Base-by-base conservation (phyloP, 2,888 invertebrate species). In the Helicoverpa assulta region DNA sequence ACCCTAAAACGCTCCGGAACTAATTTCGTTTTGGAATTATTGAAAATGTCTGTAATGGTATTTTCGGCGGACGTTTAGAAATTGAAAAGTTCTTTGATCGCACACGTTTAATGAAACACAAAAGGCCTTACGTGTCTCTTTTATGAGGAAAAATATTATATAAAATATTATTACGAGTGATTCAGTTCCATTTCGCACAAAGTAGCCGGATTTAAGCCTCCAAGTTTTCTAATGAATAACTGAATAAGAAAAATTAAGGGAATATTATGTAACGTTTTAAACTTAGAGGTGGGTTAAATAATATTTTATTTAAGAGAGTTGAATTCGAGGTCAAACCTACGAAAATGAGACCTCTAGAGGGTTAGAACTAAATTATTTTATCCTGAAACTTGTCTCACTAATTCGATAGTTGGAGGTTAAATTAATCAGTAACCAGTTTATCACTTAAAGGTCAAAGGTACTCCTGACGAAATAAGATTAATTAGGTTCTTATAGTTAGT, bases 21-120 rank as follows among this genome's bases (percentile, higher is more conserved):
- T 85, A 83, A 87, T 87, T 87, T 80, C 79, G 76, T 78, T 82
- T 73, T 29, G 67, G 77, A 81, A 81, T 81, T 82, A 85, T 86
- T 84, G 83, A 81, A 83, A 84, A 82, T 77, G 83, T 76, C 76
- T 68, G 56, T 72, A 80, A 82, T 73, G 76, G 72, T 79, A 78
- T 81, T 77, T 84, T 73, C 63, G 52, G 58, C 65, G 73, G 77
- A 82, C 79, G 71, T 76, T 78, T 81, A 82, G 75, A 82, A 85
- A 84, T 81, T 84, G 73, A 66, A 79, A 81, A 84, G 71, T 71
- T 81, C 80, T 82, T 85, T 84, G 81, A 83, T 78, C 80, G 71
- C 65, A 81, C 67, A 81, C 71, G 73, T 78, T 81, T 84, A 76
- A 82, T 78, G 73, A 81, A 85, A 81, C 68, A 80, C 84, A 84